These are phyloP conservation scores for Stictocephala bisonia DNA, from an alignment of 2,888 invertebrate species.

Conservation along the genomic window DNA sequence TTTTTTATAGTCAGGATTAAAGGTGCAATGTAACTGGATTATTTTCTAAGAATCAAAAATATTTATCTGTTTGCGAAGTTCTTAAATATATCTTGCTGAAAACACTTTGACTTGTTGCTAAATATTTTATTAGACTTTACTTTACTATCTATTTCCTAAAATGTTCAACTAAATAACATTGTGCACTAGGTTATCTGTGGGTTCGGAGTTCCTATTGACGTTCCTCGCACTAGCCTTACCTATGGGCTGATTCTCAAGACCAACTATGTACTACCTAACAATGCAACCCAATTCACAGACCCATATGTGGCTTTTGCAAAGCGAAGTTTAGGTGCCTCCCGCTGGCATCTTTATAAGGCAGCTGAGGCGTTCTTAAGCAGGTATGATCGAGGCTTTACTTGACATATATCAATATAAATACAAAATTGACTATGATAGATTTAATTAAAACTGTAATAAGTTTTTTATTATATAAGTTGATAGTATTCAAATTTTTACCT, in stretches of 20 bases:
- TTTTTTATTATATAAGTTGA: background rate
- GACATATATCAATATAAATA: too few species aligned
- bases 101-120: too few species aligned
- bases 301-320: constrained; percentile 58
- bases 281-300: constrained; percentile 71
- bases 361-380: constrained; percentile 71
- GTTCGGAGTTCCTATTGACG: constrained; percentile 74
- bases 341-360: constrained; percentile 69
- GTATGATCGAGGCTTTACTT: too few species aligned
- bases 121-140: too few species aligned
- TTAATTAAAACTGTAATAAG: too few species aligned
- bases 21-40: too few species aligned
- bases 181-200: constrained; percentile 73
- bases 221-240: constrained; percentile 72
- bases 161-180: background rate
- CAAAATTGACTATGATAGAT: background rate
- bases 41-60: too few species aligned
- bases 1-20: too few species aligned
- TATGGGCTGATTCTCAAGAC: constrained; percentile 76
- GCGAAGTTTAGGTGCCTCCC: constrained; percentile 50
- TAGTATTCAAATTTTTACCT: background rate
- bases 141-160: too few species aligned
- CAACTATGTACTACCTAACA: constrained; percentile 74
- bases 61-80: too few species aligned
- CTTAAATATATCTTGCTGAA: too few species aligned